These are phyloP conservation scores for Melinaea menophilus DNA, from an alignment of 2,888 invertebrate genomes.

Conservation along the genomic window DNA sequence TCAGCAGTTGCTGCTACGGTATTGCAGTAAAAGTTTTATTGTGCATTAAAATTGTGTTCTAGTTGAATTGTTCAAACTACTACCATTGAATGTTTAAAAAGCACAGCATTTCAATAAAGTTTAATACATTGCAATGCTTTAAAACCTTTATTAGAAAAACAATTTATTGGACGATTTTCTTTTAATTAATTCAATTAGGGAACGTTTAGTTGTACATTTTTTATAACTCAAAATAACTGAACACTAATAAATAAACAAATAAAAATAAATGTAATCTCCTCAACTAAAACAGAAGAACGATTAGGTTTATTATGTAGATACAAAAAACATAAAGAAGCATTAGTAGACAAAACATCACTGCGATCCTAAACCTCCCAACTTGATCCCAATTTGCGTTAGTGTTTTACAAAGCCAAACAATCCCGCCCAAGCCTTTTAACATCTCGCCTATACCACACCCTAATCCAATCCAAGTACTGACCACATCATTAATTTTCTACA, in stretches of 20 bases:
- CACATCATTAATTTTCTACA: conserved; percentile 76
- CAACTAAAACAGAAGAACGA: background rate
- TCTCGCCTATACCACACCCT: conserved; percentile 56
- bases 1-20: conserved; percentile 32
- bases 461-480: conserved; percentile 73
- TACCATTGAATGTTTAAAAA: conserved; percentile 20
- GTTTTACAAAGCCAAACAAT: conserved; percentile 66
- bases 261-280: background rate
- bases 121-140: conserved; percentile 1
- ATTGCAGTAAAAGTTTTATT: conserved; percentile 50
- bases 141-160: too few species aligned
- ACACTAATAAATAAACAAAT: background rate
- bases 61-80: conserved; percentile 42
- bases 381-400: conserved; percentile 54
- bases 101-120: background rate
- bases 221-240: too few species aligned
- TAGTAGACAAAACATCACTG: conserved; percentile 19
- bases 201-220: too few species aligned
- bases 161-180: too few species aligned
- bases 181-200: too few species aligned
- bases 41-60: conserved; percentile 56
- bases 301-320: background rate
- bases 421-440: conserved; percentile 68
- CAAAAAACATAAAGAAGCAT: background rate
- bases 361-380: conserved; percentile 21